A percentile compares a stretch with the other conserved stretches of the same genome.
phyloP scores from a whole-genome alignment of 2,888 invertebrate species.

The Epiblema foenella region DNA sequence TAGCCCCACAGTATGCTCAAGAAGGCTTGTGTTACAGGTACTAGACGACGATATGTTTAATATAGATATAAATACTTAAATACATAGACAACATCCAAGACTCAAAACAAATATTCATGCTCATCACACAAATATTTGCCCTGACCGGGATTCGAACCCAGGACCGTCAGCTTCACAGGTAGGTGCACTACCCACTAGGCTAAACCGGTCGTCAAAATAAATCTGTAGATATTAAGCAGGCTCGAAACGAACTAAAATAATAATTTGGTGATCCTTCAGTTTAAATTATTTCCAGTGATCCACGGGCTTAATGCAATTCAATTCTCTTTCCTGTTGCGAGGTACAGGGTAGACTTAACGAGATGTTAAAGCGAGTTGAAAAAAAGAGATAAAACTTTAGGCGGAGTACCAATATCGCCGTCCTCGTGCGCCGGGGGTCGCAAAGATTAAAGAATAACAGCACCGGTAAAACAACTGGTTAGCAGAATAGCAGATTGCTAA shows the following conservation, averaged over 20 bases:
- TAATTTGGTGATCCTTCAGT: conserved; percentile 33
- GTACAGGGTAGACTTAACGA: conserved; percentile 55
- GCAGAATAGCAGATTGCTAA: not conserved
- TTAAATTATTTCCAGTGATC: conserved; percentile 51
- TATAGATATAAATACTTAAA: too few relatives aligned
- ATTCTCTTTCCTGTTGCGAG: conserved; percentile 51
- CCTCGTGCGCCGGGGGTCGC: conserved; percentile 14
- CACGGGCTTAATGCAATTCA: conserved; percentile 53
- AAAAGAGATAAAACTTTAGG: conserved; percentile 53
- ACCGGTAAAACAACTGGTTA: conserved; percentile 23
- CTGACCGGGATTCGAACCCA: too few relatives aligned
- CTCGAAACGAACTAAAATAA: conserved; percentile 16
- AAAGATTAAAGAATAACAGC: conserved; percentile 42
- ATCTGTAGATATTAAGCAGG: too few relatives aligned
- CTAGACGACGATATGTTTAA: too few relatives aligned
- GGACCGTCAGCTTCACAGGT: too few relatives aligned
- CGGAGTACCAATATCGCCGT: conserved; percentile 27
- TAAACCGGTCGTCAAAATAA: too few relatives aligned
- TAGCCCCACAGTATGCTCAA: too few relatives aligned
- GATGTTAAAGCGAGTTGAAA: conserved; percentile 57
- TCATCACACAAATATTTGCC: too few relatives aligned
- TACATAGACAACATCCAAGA: too few relatives aligned
- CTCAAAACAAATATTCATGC: too few relatives aligned
- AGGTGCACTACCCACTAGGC: too few relatives aligned
- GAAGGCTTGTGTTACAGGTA: too few relatives aligned